Evolutionary conservation across 2,113 vertebrate genomes (phyloP), one percentile per base, ranked within the genome.

Genomic region (Bucco capensis): DNA sequence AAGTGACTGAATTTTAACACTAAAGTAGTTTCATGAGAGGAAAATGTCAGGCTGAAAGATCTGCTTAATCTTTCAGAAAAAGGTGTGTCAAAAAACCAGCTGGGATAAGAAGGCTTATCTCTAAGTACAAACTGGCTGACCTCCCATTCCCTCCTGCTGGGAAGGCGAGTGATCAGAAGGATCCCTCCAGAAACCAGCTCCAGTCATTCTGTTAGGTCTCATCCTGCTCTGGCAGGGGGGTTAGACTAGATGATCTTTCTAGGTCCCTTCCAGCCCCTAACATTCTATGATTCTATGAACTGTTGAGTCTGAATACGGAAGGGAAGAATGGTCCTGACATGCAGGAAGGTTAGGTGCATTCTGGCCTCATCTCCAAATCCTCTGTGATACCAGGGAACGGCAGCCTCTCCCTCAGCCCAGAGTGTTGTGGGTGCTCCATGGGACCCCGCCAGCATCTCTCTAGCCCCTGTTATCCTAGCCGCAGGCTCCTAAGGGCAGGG

Each of bases 301-400:
- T n/a, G 35, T 5, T 5, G 18, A 19, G 12, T 61, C 30, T 33
- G 33, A 15, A 6, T 12, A 7, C 0, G 3, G 58, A 69, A 56
- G 14, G 11, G 2, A 44, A 21, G 38, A 74, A 27, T 0, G 0
- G 22, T 42, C 37, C 27, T 10, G 22, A 54, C 22, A 13, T 21
- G 37, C 27, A 3, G 57, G 19, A 58, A 30, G 2, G 18, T 11
- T 40, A 23, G 5, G 5, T 57, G 18, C 14, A 0, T 31, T 40
- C 54, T 23, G 11, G 10, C 56, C 76, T 53, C 46, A 69, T 38
- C 11, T 23, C 40, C 46, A 72, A 8, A 44, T 38, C 12, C 54
- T 17, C 53, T 8, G 33, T 19, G 17, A 25, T 24, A 2, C 15
- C 4, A 30, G 46, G 54, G 27, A 50, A 9, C 1, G 5, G 7